phyloP scores from a whole-genome alignment of 1,140 invertebrate species.

The Euschistus heros region DNA sequence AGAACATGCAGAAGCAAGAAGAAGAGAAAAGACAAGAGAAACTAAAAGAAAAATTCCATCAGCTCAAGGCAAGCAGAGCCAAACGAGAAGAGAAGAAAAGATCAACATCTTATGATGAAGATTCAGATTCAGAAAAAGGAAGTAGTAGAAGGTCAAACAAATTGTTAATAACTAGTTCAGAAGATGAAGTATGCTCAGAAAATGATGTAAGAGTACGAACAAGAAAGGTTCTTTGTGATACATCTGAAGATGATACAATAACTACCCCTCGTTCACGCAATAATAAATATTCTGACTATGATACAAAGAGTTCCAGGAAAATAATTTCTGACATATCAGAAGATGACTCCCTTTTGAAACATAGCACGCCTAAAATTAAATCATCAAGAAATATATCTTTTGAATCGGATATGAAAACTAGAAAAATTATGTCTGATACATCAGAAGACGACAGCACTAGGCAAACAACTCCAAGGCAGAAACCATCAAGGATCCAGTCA shows the following conservation, averaged over 20 bases:
- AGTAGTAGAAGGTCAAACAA: conserved; percentile 28
- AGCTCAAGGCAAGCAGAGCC: conserved; percentile 74
- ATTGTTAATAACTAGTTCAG: conserved; percentile 31
- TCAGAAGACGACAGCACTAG: conserved; percentile 41
- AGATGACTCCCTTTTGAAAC: conserved; percentile 35
- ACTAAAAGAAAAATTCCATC: conserved; percentile 79
- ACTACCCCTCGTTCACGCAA: conserved; percentile 35
- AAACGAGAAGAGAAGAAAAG: conserved; percentile 77
- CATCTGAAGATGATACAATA: conserved; percentile 42
- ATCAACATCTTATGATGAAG: conserved; percentile 75
- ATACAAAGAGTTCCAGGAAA: conserved; percentile 31
- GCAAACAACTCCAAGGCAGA: conserved; percentile 37
- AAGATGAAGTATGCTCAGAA: conserved; percentile 31
- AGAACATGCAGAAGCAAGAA: conserved; percentile 82
- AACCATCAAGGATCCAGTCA: conserved; percentile 45
- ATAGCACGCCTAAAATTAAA: conserved; percentile 34
- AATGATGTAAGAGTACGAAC: conserved; percentile 26
- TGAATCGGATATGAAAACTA: conserved; percentile 37
- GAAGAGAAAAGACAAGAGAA: conserved; percentile 77
- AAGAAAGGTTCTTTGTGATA: conserved; percentile 44
- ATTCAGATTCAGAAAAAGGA: conserved; percentile 48
- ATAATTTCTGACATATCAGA: conserved; percentile 50
- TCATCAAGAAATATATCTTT: conserved; percentile 44
- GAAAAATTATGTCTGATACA: conserved; percentile 45
- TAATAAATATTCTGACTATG: conserved; percentile 40